Evolutionary conservation across 2,888 invertebrate genomes (phyloP).

Genomic region (Steinernema hermaphroditum): DNA sequence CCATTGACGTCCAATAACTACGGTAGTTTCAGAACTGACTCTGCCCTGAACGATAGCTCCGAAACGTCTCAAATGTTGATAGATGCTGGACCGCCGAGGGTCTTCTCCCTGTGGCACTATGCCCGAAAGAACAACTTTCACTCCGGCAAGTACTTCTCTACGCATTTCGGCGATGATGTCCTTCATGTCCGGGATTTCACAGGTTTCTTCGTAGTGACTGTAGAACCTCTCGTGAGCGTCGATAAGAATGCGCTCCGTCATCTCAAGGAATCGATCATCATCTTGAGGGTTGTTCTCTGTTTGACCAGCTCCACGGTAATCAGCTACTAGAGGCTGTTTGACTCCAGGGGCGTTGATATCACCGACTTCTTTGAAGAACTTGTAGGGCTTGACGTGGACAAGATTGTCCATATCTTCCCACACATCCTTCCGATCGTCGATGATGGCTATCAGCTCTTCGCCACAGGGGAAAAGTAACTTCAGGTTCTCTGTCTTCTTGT

Average conservation of each 20-base stretch:
- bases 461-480: slow-evolving; percentile 96
- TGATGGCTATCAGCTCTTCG: slow-evolving; percentile 94
- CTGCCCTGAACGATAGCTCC: not conserved
- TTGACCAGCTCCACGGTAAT: no score
- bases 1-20: no score
- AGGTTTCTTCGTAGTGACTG: not conserved
- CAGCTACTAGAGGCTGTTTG: no score
- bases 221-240: not conserved
- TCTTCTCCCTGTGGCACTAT: not conserved
- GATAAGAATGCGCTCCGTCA: not conserved
- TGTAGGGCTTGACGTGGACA: not conserved
- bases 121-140: not conserved
- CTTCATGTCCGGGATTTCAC: not conserved
- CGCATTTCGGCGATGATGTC: not conserved
- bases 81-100: not conserved
- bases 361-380: not conserved
- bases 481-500: slow-evolving; percentile 91
- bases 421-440: slow-evolving; percentile 95
- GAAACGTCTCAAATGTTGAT: not conserved
- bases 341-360: no score
- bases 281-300: no score
- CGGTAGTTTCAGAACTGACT: not conserved
- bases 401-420: slow-evolving; percentile 72
- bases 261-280: not conserved
- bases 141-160: not conserved